Evolutionary conservation across 30 jellyfish, hydroid and myxozoan genomes (phyloP).

Genomic region (Sanderia malayensis): DNA sequence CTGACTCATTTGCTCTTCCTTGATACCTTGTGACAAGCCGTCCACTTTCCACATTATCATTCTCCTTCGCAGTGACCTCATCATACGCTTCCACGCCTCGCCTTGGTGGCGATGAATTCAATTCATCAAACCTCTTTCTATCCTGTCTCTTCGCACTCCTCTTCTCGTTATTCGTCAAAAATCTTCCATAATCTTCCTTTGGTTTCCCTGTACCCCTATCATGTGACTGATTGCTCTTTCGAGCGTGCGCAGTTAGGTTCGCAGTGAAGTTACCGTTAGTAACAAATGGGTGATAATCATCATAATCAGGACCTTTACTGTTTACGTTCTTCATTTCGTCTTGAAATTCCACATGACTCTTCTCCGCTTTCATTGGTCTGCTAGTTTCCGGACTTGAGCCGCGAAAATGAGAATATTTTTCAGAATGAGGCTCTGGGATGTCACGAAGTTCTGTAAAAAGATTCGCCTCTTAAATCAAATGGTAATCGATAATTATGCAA

Average conservation of each 20-base stretch:
- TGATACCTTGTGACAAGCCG: no score
- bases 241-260: conserved; percentile 8
- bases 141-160: neutral
- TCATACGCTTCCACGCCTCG: neutral
- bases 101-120: neutral
- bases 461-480: no score
- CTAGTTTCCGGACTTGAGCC: neutral
- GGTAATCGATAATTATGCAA: no score
- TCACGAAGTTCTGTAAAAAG: neutral
- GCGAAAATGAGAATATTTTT: neutral
- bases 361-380: neutral
- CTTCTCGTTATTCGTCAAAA: neutral
- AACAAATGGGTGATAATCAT: conserved; percentile 35
- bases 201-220: neutral
- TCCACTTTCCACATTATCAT: no score
- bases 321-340: neutral
- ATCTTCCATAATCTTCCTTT: neutral
- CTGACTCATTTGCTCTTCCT: no score
- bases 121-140: neutral
- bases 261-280: conserved; percentile 39
- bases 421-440: neutral
- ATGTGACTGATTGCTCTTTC: neutral
- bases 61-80: neutral
- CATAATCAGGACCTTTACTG: neutral
- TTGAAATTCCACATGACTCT: neutral